These are phyloP conservation scores for Stigmatopora nigra DNA, from an alignment of 2,113 vertebrate genomes.

Conservation along the genomic window DNA sequence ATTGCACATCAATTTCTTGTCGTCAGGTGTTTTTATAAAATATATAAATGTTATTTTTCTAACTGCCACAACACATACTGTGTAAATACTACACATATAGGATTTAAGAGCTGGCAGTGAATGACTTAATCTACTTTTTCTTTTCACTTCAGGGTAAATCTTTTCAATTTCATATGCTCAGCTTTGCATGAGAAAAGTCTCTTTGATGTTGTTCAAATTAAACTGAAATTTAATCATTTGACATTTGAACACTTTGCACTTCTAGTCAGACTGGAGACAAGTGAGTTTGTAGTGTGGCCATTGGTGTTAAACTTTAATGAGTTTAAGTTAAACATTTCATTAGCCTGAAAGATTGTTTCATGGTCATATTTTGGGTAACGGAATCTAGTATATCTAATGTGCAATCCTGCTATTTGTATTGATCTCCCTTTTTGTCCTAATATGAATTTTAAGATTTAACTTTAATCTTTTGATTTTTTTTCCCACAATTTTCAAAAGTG, in stretches of 20 bases:
- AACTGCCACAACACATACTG: no score
- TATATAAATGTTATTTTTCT: no score
- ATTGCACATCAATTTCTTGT: no score
- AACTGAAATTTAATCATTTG: background rate
- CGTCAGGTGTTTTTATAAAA: no score
- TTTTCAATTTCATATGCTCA: constrained; percentile 13
- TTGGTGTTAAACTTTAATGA: background rate
- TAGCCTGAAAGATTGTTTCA: constrained; percentile 13
- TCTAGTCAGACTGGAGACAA: background rate
- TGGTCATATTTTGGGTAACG: constrained; percentile 8
- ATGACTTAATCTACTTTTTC: constrained; percentile 18
- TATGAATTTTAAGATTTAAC: constrained; percentile 13
- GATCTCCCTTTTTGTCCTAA: constrained; percentile 25
- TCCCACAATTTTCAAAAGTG: constrained; percentile 39
- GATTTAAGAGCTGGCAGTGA: no score
- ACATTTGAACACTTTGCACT: background rate
- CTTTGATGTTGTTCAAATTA: background rate
- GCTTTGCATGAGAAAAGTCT: background rate
- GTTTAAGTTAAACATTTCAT: constrained; percentile 3
- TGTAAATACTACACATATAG: no score
- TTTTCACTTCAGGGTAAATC: constrained; percentile 10
- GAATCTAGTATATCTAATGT: constrained; percentile 46
- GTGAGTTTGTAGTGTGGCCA: background rate
- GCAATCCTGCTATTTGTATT: constrained; percentile 39
- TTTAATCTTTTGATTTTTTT: constrained; percentile 44